Base-by-base conservation (phyloP, 2,888 invertebrate genomes). In the Cerastis rubricosa region DNA sequence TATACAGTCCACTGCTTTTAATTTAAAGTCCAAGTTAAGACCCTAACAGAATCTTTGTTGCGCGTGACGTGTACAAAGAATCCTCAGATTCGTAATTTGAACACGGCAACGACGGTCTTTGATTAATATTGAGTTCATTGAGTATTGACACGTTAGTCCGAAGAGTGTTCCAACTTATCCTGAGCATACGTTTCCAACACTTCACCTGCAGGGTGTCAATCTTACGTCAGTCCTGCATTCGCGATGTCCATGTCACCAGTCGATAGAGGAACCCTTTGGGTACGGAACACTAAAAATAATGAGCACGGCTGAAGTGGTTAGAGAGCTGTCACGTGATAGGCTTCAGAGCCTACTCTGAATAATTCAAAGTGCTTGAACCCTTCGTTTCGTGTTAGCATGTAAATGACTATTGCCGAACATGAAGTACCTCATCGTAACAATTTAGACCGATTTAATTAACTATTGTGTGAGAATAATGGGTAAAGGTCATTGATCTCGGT, bases 321-420 rank as follows among this genome's bases (percentile, higher is more conserved):
- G 25, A 66, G 17, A 63, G 47, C 61, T 69, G 40, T 65, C 65
- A 54, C 5, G 8, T 49, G 25, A 68, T 49, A 47, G 66, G 49
- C 49, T n/a, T 57, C 61, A 70, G 35, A 82, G 65, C n/a, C n/a
- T 72, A 59, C 59, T 70, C 45, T 71, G 77, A 76, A 68, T 82
- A 61, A 82, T 82, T 82, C 64, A 82, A 68, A 76, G 43, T 83
- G 14, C 29, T 71, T 64, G 47, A 67, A 71, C 75, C 69, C 73
- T 81, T 74, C 25, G 54, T 43, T 57, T 66, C 74, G 66, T 43
- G 79, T 74, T 85, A 74, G 67, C 29, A 69, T 85, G 67, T 66
- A 67, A 81, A 85, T n/a, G 74, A 81, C 61, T 35, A 51, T 47
- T 35, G 12, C 43, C 5, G 65, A 84, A 80, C 66, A 80, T 57